Evolutionary conservation across 2,797 vertebrate species (phyloP), one percentile per base, ranked within the genome.

Genomic region (Dicrostonyx torquatus): DNA sequence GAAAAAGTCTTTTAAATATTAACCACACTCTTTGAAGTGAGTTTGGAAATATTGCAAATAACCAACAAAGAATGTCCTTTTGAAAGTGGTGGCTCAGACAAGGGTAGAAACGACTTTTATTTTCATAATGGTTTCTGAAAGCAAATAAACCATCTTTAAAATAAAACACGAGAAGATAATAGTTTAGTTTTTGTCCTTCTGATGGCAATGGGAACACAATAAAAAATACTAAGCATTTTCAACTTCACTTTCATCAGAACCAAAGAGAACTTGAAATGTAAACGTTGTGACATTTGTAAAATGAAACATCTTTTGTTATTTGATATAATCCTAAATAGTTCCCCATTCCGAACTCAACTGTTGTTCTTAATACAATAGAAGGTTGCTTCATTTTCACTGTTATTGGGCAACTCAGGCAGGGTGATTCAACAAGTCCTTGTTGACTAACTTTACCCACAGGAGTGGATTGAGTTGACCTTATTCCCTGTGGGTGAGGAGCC

Each of bases 1-100:
- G 83, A 34, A 90, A 96, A 90, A 95, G 94, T 82, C 78, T 97
- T 97, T 96, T 88, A 95, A 97, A 95, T 95, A 89, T 94, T 96
- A 97, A 66, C 70, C 64, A 95, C 83, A 93, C 37, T 93, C 83
- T 97, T 96, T 97, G 95, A 97, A 97, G 90, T 95, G 68, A 94
- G 87, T 94, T 96, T 88, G 97, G 80, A 95, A 97, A 95, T 79
- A 84, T 45, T 89, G 82, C 95, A 94, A 96, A 90, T 94, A 96
- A 95, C 96, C 95, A 90, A 84, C 70, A 90, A 97, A 96, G 95
- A 95, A 96, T 93, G 85, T 53, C 77, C 80, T 93, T 88, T 97
- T 93, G 85, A 77, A 95, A 94, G 40, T 62, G 37, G 77, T 58
- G 55, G 18, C 22, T 94, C 93, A 77, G 91, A 96, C 68, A 89